Evolutionary conservation across 2,888 invertebrate genomes (phyloP), one percentile per base, ranked within the genome.

Genomic region (Pristionchus arcanus): DNA sequence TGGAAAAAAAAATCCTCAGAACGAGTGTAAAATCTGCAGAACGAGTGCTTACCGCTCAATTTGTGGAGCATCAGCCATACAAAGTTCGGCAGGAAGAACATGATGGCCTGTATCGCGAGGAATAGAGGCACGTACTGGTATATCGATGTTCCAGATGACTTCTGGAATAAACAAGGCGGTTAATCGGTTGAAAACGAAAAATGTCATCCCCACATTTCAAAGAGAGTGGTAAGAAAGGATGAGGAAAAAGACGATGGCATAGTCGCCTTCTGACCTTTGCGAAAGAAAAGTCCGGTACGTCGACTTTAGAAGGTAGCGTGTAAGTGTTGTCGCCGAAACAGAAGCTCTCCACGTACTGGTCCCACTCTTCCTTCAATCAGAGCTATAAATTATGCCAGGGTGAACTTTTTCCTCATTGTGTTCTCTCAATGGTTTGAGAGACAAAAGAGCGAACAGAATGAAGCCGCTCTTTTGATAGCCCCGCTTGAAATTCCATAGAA

Each of bases 261-360:
- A 3, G 9, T 3, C 92, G 68, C 94, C 91, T 53, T 92, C 91
- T 25, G 95, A 91, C 37, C 93, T 94, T 37, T 92, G 92, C 15
- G 91, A 90, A 16, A 93, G 92, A 42, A 92, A 91, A 13, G 95
- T 95, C 42, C n/a, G n/a, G n/a, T n/a, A 95, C 94, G 84, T 94
- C 93, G n/a, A 94, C 92, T 55, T 93, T 92, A 84, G 94, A 92
- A 13, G 94, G 93, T n/a, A 95, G 90, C 91, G 93, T 95, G 92
- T 93, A 95, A 31, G 95, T 95, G 90, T 95, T 95, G 89, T 95
- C 93, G 90, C 94, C 93, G 91, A 93, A 94, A 90, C 94, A 94
- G 90, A 93, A 94, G 90, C 95, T 94, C 90, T 95, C 95, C 7
- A 94, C 94, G 85, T 95, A 95, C 91, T 94, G 94, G 66, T 94